These are phyloP conservation scores for Dipodomys merriami DNA, from an alignment of 2,113 vertebrate species.

Conservation along the genomic window DNA sequence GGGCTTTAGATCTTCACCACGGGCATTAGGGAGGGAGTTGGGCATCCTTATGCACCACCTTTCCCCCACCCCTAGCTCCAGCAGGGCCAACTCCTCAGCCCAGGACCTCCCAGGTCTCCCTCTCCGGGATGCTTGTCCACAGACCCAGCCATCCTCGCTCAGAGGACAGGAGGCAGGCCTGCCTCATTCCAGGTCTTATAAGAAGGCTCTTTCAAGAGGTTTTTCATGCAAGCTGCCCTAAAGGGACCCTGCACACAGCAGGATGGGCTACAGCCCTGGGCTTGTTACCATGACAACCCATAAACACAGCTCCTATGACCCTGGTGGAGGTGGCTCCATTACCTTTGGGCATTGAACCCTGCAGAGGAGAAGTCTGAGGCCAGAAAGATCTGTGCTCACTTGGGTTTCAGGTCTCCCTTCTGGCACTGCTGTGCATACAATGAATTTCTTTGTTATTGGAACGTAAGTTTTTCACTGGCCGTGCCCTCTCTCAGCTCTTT, in stretches of 20 bases:
- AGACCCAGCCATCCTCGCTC: rapidly evolving
- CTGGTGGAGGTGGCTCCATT: neutral
- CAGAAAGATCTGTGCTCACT: neutral
- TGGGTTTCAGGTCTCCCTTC: neutral
- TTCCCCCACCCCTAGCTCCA: neutral
- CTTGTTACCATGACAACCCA: too few relatives aligned
- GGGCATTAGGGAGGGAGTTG: neutral
- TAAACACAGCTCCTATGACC: rapidly evolving
- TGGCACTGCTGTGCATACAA: rapidly evolving
- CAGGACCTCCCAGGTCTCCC: neutral
- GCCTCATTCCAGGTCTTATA: too few relatives aligned
- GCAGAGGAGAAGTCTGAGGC: neutral
- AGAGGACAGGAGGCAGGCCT: neutral
- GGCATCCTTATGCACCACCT: too few relatives aligned
- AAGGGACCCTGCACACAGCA: neutral
- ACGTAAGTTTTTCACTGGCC: neutral
- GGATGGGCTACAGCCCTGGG: rapidly evolving
- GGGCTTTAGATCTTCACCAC: neutral
- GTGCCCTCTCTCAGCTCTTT: neutral
- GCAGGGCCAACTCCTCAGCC: neutral
- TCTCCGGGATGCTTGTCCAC: too few relatives aligned
- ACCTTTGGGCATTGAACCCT: neutral
- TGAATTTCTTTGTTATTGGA: neutral
- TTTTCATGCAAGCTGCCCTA: too few relatives aligned
- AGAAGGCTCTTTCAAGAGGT: too few relatives aligned